Evolutionary conservation across 2,797 vertebrate genomes (phyloP).

Genomic region (Tinamus major): DNA sequence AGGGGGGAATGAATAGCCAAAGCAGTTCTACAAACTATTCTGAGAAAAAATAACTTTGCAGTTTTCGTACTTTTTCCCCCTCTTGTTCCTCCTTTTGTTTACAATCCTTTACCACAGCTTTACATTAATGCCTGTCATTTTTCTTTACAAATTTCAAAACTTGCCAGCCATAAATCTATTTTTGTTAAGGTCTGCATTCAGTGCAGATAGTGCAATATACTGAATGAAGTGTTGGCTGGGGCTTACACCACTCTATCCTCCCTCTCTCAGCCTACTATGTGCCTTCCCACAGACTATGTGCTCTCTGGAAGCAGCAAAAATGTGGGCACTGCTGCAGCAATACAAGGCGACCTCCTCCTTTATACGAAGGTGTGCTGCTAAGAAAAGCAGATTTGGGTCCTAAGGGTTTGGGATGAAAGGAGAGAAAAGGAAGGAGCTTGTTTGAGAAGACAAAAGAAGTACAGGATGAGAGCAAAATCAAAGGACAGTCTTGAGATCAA

Average conservation of each 20-base stretch:
- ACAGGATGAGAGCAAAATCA: not conserved
- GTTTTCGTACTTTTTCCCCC: not conserved
- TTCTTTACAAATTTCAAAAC: not conserved
- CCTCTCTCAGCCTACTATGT: not conserved
- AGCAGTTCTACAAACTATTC: not conserved
- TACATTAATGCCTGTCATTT: not conserved
- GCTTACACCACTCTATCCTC: not conserved
- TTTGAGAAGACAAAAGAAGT: not conserved
- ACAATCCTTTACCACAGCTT: not conserved
- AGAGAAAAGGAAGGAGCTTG: not conserved
- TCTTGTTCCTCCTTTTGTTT: not conserved
- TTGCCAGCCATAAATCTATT: not conserved
- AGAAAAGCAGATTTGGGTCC: not conserved
- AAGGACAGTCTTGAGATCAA: not conserved
- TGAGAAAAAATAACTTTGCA: not conserved
- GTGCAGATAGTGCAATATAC: not conserved
- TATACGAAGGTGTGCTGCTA: not conserved
- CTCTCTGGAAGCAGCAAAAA: not conserved
- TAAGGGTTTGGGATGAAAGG: not conserved
- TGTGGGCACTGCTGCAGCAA: not conserved
- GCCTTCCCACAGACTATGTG: not conserved
- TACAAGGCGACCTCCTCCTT: not conserved
- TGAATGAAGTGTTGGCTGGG: accelerated
- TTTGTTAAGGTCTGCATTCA: not conserved
- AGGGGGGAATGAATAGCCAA: not conserved